Base-by-base conservation (phyloP, 2,113 vertebrate species). In the Callithrix jacchus region DNA sequence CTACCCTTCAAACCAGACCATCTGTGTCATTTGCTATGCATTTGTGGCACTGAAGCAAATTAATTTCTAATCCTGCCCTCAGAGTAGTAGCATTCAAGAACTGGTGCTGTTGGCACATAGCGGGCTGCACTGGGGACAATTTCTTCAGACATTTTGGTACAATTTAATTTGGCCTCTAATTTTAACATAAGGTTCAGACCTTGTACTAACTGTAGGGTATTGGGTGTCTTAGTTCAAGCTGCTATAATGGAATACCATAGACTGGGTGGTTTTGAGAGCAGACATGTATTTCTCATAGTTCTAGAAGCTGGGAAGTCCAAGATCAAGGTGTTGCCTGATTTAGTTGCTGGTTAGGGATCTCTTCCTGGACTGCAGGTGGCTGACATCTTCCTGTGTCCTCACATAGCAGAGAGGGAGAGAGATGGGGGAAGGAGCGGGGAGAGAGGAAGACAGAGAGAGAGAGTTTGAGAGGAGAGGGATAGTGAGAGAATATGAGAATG, bases 1-100 rank as follows among this genome's bases (percentile, higher is more conserved):
- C 49, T 30, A 10, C 42, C 54, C 49, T 94, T 79, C 61, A 8
- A 14, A 61, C 58, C 66, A 54, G 83, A 14, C 21, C 61, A 35
- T 25, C n/a, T 42, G 40, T 73, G 89, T 86, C 74, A n/a, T 68
- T 93, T 25, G 10, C 54, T 76, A 9, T 3, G 30, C 32, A 23
- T 54, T 42, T 0, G 0, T 74, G 14, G 17, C 58, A 82, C 6
- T 40, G 81, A 90, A 7, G 61, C 30, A 70, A 52, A 49, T 71
- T 92, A 61, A 61, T 82, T 94, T 95, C 76, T 56, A 79, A 61
- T 93, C 47, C 32, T 77, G 66, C 35, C 61, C n/a, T 93, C n/a
- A 64, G 56, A 93, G 68, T 35, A 42, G 23, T 32, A 58, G 88
- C 21, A 27, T 58, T 5, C 21, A 71, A 87, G 68, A 82, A 49